Evolutionary conservation across 2,888 invertebrate genomes (phyloP), one percentile per base, ranked within the genome.

Genomic region (Teleogryllus oceanicus): DNA sequence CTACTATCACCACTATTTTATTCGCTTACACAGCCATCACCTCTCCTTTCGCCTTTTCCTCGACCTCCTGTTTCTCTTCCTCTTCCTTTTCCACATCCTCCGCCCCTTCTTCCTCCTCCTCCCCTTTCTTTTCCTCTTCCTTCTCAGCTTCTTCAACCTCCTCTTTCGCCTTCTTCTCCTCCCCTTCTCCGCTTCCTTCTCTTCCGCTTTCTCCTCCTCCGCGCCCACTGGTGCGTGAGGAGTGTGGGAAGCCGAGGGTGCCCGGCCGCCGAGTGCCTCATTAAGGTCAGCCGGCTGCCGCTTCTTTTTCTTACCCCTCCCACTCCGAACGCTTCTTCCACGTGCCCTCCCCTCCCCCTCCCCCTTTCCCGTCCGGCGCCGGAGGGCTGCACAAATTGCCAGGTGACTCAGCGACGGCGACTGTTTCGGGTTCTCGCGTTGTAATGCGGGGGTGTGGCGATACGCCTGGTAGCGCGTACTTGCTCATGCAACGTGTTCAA

Each of bases 271-370:
- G 62, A 62, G 62, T 62, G 62, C 62, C 62, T 62, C 62, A 62
- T 62, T 62, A 62, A 62, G 62, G 62, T 62, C 62, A 62, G 62
- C 62, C 62, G 62, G 62, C 62, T 62, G 62, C n/a, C 62, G 62
- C 16, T n/a, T 62, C n/a, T n/a, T 62, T 62, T 62, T 62, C 62
- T n/a, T 62, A 62, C 13, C 62, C n/a, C 62, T 13, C 62, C 62
- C n/a, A n/a, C 37, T 37, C 62, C 62, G n/a, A 4, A 4, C 62
- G 37, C 37, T 37, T 37, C 37, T 37, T 37, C 37, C 37, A 37
- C 37, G 37, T 37, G 37, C 37, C 37, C 37, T 37, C 37, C 37
- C 37, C 37, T 37, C 37, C 37, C 37, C 37, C 8, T 0, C 8
- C 37, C 37, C 37, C 1, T 8, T 8, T 8, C 37, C 4, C 37